Base-by-base conservation (phyloP, 1,140 invertebrate genomes). In the Eupristina koningsbergeri region DNA sequence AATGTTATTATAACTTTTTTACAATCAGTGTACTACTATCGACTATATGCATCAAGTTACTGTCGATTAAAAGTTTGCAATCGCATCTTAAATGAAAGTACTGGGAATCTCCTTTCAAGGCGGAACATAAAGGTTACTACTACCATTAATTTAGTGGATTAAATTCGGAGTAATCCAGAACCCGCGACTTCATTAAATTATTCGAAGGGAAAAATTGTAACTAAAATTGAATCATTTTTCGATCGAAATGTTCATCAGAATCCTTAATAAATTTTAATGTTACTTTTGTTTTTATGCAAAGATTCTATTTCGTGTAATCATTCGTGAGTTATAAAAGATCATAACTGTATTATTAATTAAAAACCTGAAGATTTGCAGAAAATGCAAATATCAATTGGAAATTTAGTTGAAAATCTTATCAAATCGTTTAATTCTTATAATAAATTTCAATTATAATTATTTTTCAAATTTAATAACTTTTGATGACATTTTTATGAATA, bases 61-160 rank as follows among this genome's bases (percentile, higher is more conserved):
- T 41, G 29, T 2, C 67, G 64, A 81, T 81, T 81, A 81, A 73
- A 73, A 81, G 79, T 81, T 81, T 11, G 47, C 47, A 17, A 81
- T 81, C 26, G 34, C 67, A 31, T 34, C 78, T 47, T 34, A 53
- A 82, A 82, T 82, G 74, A 82, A 82, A 76, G 61, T 45, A 22
- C 53, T 29, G 53, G 41, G 36, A 8, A 75, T 34, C 73, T 53
- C 47, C 74, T 83, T 83, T 50, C 77, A 83, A 83, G 17, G 36
- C 11, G 41, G 36, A 61, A 29, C 36, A 31, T 29, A 34, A 22
- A 83, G 47, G 67, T 77, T 82, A 82, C 31, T 45, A n/a, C 80
- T 58, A 26, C 22, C 63, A 47, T 83, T 83, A 77, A 83, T 77
- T 29, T 29, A 19, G 29, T 50, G 34, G 74, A 83, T 83, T 83